Base-by-base conservation (phyloP, 2,113 vertebrate species). In the Xyrauchen texanus region DNA sequence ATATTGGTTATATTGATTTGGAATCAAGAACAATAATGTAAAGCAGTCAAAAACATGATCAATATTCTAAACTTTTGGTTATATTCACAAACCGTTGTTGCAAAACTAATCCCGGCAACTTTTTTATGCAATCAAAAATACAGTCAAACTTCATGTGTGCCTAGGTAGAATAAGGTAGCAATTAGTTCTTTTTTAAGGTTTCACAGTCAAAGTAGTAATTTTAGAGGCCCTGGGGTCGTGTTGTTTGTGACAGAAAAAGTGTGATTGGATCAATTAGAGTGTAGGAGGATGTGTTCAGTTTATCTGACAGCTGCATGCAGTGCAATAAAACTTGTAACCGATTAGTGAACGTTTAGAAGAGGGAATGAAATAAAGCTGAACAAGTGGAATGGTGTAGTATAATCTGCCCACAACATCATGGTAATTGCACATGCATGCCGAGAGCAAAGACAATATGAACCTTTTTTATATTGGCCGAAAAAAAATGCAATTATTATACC, bases 231-330 rank as follows among this genome's bases (percentile, higher is more conserved):
- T 78, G 76, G 57, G 76, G 81, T 83, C 77, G 65, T 79, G 80
- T 72, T 64, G 55, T 86, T 87, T 84, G 80, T 81, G 84, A 76
- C 67, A 34, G 49, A 80, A 52, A 73, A 85, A 79, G 11, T 81
- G 42, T 65, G 74, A 69, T 53, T 51, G 77, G 16, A 71, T 83
- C 69, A 65, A 51, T 80, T 76, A 70, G 8, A 47, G 45, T 60
- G 16, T 62, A 85, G 60, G 66, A 85, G 76, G 82, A 68, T 68
- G 53, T 81, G 66, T 85, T 68, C 71, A 34, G 15, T 58, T 53
- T 78, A 81, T 80, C 51, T 85, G 82, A 87, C 81, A 86, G 77
- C 49, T 88, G 81, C 81, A 88, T 88, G 87, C 81, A 58, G 55
- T 0, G 8, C 7, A 74, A 57, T 74, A 75, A 68, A 84, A 83